phyloP scores from a whole-genome alignment of 2,797 vertebrate genomes.

The Schizopygopsis malacanthus region DNA sequence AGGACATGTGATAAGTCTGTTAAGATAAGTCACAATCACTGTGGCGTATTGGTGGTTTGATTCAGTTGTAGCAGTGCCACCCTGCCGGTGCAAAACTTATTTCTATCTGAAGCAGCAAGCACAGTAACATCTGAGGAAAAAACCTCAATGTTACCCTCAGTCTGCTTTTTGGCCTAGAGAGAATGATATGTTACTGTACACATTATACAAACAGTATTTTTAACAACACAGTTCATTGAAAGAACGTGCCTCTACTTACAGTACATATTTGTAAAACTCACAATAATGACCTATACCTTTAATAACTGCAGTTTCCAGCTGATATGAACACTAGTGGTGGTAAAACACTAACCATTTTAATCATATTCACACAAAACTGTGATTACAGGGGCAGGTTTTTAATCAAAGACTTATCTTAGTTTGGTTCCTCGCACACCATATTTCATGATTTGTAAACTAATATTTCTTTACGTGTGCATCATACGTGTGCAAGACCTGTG shows the following conservation, averaged over 20 bases:
- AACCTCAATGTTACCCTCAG: not conserved
- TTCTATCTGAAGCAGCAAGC: constrained; percentile 22
- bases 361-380: not conserved
- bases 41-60: constrained; percentile 27
- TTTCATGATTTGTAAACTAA: not conserved
- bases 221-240: not conserved
- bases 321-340: not conserved
- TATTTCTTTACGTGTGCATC: not conserved
- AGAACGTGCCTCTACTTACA: not conserved
- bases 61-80: constrained; percentile 38
- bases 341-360: not conserved
- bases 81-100: constrained; percentile 14
- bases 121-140: constrained; percentile 25
- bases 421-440: not conserved
- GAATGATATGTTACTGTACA: not conserved
- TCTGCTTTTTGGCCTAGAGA: not conserved
- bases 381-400: not conserved
- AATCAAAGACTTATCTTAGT: not conserved
- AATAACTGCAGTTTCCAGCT: not conserved
- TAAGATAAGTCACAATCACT: constrained; percentile 34
- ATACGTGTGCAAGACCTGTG: no score
- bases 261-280: not conserved
- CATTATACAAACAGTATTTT: not conserved
- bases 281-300: not conserved
- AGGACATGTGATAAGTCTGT: constrained; percentile 40